phyloP scores from a whole-genome alignment of 2,113 vertebrate genomes.

The Delphinapterus leucas region DNA sequence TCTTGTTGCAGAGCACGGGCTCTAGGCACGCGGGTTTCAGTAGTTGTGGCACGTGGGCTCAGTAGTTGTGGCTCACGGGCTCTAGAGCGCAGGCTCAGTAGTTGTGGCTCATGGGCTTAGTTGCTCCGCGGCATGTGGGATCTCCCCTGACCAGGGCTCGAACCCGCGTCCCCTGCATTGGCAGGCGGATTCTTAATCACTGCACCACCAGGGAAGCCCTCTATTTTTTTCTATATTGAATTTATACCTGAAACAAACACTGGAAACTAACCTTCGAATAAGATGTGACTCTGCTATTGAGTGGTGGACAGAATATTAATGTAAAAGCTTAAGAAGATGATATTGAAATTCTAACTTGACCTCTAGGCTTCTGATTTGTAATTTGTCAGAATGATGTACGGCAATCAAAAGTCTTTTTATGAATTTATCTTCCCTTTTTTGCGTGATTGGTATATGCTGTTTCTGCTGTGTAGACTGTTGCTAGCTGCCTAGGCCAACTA shows the following conservation, averaged over 20 bases:
- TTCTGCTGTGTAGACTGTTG: neutral
- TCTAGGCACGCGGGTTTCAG: no score
- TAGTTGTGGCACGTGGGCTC: no score
- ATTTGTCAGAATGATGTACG: neutral
- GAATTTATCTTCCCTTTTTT: neutral
- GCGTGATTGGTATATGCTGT: neutral
- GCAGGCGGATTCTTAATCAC: no score
- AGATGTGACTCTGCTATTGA: neutral
- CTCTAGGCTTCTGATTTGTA: constrained; percentile 2
- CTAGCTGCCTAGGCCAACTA: neutral
- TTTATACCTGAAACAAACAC: neutral
- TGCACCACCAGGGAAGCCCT: no score
- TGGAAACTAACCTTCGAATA: neutral
- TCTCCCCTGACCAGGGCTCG: no score
- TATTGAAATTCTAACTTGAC: neutral
- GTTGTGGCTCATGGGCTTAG: no score
- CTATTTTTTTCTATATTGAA: neutral
- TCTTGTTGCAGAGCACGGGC: no score
- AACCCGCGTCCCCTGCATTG: no score
- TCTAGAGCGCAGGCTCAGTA: no score
- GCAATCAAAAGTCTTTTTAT: neutral
- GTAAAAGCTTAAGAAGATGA: neutral
- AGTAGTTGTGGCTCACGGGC: no score
- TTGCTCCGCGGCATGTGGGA: no score
- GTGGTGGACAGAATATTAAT: neutral